These are phyloP conservation scores for Liodrosophila aerea DNA, from an alignment of 2,888 invertebrate genomes.

Conservation along the genomic window DNA sequence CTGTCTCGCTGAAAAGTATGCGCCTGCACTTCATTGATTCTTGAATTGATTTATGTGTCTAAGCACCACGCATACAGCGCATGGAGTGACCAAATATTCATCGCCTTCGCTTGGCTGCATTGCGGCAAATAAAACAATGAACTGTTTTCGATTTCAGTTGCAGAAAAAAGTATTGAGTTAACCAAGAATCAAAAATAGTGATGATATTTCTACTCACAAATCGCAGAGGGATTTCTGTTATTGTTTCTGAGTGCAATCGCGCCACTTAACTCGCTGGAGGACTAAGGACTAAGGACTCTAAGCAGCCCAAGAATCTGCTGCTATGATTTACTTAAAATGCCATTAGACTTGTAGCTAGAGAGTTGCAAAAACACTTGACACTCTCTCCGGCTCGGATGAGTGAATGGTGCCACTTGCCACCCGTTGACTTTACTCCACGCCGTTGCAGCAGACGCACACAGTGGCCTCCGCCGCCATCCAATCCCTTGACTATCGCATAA, in stretches of 20 bases:
- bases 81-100: conserved; percentile 23
- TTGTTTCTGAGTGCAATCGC: neutral
- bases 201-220: no score
- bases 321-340: conserved; percentile 63
- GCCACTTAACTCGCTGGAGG: conserved; percentile 28
- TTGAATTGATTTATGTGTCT: conserved; percentile 64
- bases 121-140: conserved; percentile 32
- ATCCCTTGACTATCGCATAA: conserved; percentile 53
- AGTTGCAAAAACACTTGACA: conserved; percentile 54
- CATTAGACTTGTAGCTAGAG: conserved; percentile 57
- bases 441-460: no score
- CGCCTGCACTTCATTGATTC: conserved; percentile 65
- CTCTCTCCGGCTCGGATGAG: conserved; percentile 46
- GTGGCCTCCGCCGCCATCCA: neutral
- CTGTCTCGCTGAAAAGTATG: conserved; percentile 21
- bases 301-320: no score
- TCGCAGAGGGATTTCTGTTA: no score
- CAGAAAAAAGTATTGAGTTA: neutral
- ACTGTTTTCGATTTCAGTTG: conserved; percentile 29
- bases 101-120: conserved; percentile 37
- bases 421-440: conserved; percentile 1
- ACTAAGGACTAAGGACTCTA: no score
- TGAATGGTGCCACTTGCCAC: conserved; percentile 44
- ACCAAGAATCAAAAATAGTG: no score
- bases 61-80: conserved; percentile 27